Base-by-base conservation (phyloP, 2,888 invertebrate genomes). In the Deilephila elpenor region DNA sequence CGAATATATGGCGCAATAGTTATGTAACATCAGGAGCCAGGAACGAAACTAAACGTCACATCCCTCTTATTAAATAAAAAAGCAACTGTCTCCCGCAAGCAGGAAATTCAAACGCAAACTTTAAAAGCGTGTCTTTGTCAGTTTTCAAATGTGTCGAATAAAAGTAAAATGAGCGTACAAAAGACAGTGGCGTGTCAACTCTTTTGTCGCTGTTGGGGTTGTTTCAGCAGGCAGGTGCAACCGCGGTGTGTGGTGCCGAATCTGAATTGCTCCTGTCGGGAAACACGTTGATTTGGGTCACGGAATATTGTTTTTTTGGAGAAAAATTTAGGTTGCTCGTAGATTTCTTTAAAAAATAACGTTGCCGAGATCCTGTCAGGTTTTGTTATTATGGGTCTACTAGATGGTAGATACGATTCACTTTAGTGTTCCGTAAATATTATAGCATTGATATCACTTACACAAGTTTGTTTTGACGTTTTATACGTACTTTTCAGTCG, bases 61-160 rank as follows among this genome's bases (percentile, higher is more conserved):
- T 44, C 14, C 5, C 56, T 17, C 56, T 56, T 56, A 56, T 3
- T 56, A 56, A 56, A 56, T 56, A 56, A 56, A 56, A 4, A 56
- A 56, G 6, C n/a, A n/a, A n/a, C 56, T 56, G 56, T 56, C 56
- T 56, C 64, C 14, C n/a, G 62, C 34, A 44, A 20, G 19, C 3
- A 44, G 19, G 34, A 34, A 11, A 64, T 44, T 44, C 64, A 64
- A 64, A 64, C n/a, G 64, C 37, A 44, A 44, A 44, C 64, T 64
- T 44, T 64, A 44, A 64, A 62, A 70, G 32, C 29, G 51, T 56
- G 56, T 56, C 32, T 67, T 67, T 70, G 51, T 20, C 37, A 20
- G 64, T 64, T 64, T 64, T 64, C 44, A 64, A 64, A 64, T 64
- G 44, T 44, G 44, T 64, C 44, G n/a, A 64, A 64, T 64, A 64